Evolutionary conservation across 35 echinoderm and acorn worm species (phyloP), one percentile per base, ranked within the genome.

Genomic region (Hemicentrotus pulcherrimus): DNA sequence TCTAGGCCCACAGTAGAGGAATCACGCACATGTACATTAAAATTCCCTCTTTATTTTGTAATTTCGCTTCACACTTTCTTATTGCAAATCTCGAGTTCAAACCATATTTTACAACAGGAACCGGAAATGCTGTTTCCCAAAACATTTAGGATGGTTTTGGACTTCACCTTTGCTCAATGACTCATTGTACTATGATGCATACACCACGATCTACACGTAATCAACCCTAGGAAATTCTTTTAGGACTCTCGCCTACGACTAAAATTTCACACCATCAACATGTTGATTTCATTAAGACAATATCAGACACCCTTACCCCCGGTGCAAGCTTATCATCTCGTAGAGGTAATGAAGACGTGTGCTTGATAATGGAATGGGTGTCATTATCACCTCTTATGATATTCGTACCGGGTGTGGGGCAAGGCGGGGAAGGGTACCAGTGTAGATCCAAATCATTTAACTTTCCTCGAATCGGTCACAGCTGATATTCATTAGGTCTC

Each of bases 221-320:
- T 7, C 65, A 78, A 78, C 65, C 65, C 65, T 6, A 0, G 18
- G 65, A n/a, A 78, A 78, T 78, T 78, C 65, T 78, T 78, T n/a
- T 78, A 0, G 65, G 65, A 78, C 19, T 28, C 65, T 78, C 19
- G 65, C 65, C 65, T 78, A n/a, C 65, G 65, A 78, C 65, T 78
- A 78, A 78, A 78, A 78, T 78, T 78, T 78, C 65, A 78, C 65
- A 78, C 65, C 65, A 78, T 78, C 65, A 78, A 78, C 65, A 78
- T 78, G 65, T 78, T 78, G 65, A 78, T 78, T 78, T 78, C 65
- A 78, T 78, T 78, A n/a, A 78, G 65, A 78, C 65, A 78, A 78
- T 78, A 78, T 78, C 28, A 78, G 65, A 78, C 65, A 78, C 19
- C 65, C 18, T 28, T 78, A 8, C 65, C 50, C 24, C 65, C 65